These are phyloP conservation scores for Nemurella pictetii DNA, from an alignment of 2,888 invertebrate species.

Conservation along the genomic window DNA sequence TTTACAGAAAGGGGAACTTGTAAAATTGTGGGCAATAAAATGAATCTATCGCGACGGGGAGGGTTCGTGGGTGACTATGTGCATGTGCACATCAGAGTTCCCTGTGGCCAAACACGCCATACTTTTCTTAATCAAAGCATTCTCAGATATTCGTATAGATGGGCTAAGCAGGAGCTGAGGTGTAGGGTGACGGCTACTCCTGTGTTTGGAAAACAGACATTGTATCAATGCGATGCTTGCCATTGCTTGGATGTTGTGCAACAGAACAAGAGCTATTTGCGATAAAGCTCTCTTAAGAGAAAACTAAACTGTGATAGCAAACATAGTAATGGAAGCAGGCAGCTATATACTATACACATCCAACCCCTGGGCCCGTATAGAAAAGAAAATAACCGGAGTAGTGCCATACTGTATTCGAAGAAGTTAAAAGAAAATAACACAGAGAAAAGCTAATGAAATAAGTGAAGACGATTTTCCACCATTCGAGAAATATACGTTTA, in stretches of 20 bases:
- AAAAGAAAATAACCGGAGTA: not conserved
- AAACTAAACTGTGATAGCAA: not conserved
- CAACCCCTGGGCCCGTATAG: not conserved
- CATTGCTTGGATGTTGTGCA: not conserved
- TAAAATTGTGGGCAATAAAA: slow-evolving; percentile 26
- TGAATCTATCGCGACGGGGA: not conserved
- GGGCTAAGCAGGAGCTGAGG: not conserved
- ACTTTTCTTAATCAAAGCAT: slow-evolving; percentile 1
- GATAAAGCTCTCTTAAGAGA: not conserved
- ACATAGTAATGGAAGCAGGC: not conserved
- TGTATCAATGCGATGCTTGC: not conserved
- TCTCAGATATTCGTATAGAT: not conserved
- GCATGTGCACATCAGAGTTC: not conserved
- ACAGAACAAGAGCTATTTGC: not conserved
- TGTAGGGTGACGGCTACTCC: too few relatives aligned
- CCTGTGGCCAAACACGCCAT: not conserved
- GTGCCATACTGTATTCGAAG: not conserved
- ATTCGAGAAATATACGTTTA: not conserved
- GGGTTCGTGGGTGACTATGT: not conserved
- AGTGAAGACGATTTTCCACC: not conserved
- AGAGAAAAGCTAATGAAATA: not conserved
- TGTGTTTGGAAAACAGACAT: not conserved
- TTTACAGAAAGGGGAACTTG: slow-evolving; percentile 23
- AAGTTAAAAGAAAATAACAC: not conserved
- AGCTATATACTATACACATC: not conserved